Evolutionary conservation across 2,797 vertebrate species (phyloP).

Genomic region (Amniataba percoides): DNA sequence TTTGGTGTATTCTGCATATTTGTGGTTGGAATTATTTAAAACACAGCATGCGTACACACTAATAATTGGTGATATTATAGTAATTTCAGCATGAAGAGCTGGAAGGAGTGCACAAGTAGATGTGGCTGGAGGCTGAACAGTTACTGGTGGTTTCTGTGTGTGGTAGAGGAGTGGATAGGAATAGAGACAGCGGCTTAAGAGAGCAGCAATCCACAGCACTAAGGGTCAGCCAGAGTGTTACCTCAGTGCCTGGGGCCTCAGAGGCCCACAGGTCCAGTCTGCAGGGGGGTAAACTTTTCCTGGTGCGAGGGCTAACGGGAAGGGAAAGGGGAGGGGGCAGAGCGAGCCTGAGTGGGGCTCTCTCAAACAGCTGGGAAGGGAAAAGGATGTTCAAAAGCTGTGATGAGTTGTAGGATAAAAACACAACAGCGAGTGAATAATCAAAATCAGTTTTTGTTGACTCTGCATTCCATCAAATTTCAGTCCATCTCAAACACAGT

Average conservation of each 20-base stretch:
- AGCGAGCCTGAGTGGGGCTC: constrained; percentile 58
- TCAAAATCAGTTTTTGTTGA: constrained; percentile 22
- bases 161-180: constrained; percentile 22
- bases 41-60: not conserved
- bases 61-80: not conserved
- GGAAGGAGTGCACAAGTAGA: not conserved
- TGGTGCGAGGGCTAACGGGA: constrained; percentile 56
- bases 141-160: constrained; percentile 16
- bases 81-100: constrained; percentile 11
- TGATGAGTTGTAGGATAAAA: constrained; percentile 22
- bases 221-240: constrained; percentile 79
- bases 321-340: constrained; percentile 46
- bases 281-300: constrained; percentile 56
- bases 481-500: constrained; percentile 40
- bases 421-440: constrained; percentile 35
- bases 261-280: constrained; percentile 73
- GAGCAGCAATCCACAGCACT: constrained; percentile 76
- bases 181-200: constrained; percentile 14
- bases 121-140: constrained; percentile 10
- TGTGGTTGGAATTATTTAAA: constrained; percentile 1
- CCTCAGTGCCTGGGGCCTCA: constrained; percentile 85
- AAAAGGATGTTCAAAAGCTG: constrained; percentile 39
- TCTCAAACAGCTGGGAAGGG: constrained; percentile 81
- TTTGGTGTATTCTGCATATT: not conserved
- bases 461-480: constrained; percentile 34